Conservation (phyloP, 2,888 invertebrate species). For the Caenorhabditis becei region DNA sequence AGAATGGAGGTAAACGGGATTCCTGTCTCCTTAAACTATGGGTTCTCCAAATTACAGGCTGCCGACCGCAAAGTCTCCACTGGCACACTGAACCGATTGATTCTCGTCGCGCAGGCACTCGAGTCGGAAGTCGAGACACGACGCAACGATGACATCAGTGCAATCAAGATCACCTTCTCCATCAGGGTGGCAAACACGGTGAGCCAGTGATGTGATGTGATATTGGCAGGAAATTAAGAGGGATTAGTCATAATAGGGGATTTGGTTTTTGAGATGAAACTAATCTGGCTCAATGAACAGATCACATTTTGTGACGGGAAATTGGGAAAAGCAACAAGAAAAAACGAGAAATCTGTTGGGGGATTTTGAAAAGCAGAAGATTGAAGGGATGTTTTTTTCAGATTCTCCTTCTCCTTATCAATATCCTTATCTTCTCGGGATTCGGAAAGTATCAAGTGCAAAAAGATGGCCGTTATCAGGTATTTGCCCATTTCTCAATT, state of each 20-base stretch:
- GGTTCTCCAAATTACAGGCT: slow-evolving; percentile 13
- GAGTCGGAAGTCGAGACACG: slow-evolving; percentile 79
- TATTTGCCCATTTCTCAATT: slow-evolving; percentile 9
- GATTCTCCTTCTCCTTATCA: slow-evolving; percentile 75
- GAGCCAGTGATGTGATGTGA: slow-evolving; percentile 13
- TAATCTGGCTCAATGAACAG: slow-evolving; percentile 42
- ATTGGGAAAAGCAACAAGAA: not conserved
- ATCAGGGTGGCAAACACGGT: slow-evolving; percentile 79
- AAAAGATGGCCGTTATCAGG: slow-evolving; percentile 66
- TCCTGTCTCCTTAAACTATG: not conserved
- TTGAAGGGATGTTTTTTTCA: slow-evolving; percentile 35
- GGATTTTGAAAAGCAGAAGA: not conserved
- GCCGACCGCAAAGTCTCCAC: slow-evolving; percentile 76
- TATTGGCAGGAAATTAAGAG: slow-evolving; percentile 24
- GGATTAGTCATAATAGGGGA: slow-evolving; percentile 26
- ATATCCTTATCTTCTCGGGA: slow-evolving; percentile 77
- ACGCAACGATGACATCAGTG: slow-evolving; percentile 76
- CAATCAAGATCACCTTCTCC: slow-evolving; percentile 77
- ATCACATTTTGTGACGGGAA: slow-evolving; percentile 5
- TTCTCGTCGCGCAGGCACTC: slow-evolving; percentile 79
- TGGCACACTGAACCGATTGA: slow-evolving; percentile 79
- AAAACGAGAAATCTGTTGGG: slow-evolving; percentile 20
- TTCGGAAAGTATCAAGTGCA: slow-evolving; percentile 78
- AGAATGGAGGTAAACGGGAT: slow-evolving; percentile 47
- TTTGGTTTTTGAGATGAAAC: slow-evolving; percentile 8